Evolutionary conservation across 1,140 invertebrate genomes (phyloP).

Genomic region (Drosophila pandora): DNA sequence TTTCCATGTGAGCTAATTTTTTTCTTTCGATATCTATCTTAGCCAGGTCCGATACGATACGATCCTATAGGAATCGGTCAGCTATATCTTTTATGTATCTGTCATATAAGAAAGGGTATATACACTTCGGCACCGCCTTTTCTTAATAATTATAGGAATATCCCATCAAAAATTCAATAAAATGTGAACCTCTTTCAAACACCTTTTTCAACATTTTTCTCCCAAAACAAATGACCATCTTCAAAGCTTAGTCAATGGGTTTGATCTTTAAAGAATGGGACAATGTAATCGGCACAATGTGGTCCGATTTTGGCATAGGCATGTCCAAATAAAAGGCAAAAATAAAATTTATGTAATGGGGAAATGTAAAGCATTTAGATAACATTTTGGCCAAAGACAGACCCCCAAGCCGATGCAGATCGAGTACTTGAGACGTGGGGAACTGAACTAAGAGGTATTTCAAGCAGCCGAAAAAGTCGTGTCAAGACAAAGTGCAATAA

Average conservation of each 20-base stretch:
- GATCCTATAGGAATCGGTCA: no score
- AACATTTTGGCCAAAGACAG: conserved; percentile 46
- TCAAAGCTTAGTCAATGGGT: conserved; percentile 28
- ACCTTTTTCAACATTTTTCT: not conserved
- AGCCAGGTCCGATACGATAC: no score
- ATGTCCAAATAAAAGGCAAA: conserved; percentile 23
- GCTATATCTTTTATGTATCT: no score
- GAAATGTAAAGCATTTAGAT: conserved; percentile 70
- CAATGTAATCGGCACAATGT: conserved; percentile 18
- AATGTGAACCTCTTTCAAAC: not conserved
- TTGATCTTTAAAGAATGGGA: conserved; percentile 42
- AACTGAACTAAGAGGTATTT: conserved; percentile 15
- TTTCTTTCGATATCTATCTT: no score
- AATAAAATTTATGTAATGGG: conserved; percentile 64
- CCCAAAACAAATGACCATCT: conserved; percentile 25
- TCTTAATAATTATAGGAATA: not conserved
- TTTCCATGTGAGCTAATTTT: no score
- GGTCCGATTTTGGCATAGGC: conserved; percentile 36
- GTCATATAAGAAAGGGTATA: not conserved
- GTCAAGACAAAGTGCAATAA: conserved; percentile 77
- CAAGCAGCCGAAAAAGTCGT: conserved; percentile 53
- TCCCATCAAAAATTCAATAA: no score
- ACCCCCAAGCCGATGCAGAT: conserved; percentile 15
- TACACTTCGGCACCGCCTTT: not conserved
- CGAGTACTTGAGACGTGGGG: conserved; percentile 18